Evolutionary conservation across 1,140 invertebrate species (phyloP).

Genomic region (Tachypleus tridentatus): DNA sequence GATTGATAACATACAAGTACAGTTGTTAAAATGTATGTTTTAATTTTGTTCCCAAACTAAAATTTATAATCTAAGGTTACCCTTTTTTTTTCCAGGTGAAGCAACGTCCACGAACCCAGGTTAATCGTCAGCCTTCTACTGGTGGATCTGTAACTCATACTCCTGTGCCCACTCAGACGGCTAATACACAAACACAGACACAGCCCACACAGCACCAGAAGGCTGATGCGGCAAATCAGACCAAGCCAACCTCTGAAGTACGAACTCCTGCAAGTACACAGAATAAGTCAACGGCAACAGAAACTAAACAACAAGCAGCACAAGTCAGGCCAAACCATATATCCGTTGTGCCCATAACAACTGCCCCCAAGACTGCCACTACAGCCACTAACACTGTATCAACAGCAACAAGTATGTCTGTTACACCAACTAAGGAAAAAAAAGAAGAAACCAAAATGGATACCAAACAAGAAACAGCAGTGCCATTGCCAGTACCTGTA

Average conservation of each 20-base stretch:
- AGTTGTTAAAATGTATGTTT: too few species aligned
- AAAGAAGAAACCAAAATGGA: too few species aligned
- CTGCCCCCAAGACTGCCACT: constrained; percentile 10
- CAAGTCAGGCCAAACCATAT: not conserved
- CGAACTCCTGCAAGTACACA: constrained; percentile 12
- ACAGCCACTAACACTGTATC: constrained; percentile 2
- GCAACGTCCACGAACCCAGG: not conserved
- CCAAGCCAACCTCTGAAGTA: constrained; percentile 34
- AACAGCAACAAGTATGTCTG: too few species aligned
- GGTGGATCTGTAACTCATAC: not conserved
- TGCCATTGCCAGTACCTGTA: constrained; percentile 8
- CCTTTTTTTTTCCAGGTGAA: not conserved
- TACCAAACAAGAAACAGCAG: constrained; percentile 4
- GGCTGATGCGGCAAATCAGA: constrained; percentile 57
- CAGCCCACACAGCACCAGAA: constrained; percentile 38
- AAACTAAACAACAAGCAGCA: constrained; percentile 5
- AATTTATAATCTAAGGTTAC: too few species aligned
- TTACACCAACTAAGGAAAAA: too few species aligned
- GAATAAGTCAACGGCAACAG: constrained; percentile 15
- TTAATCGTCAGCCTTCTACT: constrained; percentile 3
- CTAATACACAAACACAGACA: not conserved
- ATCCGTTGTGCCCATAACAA: not conserved
- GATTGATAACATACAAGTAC: too few species aligned
- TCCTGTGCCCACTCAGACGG: not conserved
- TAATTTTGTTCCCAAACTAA: too few species aligned